phyloP scores from a whole-genome alignment of 2,797 vertebrate species.

The Liasis olivaceus region DNA sequence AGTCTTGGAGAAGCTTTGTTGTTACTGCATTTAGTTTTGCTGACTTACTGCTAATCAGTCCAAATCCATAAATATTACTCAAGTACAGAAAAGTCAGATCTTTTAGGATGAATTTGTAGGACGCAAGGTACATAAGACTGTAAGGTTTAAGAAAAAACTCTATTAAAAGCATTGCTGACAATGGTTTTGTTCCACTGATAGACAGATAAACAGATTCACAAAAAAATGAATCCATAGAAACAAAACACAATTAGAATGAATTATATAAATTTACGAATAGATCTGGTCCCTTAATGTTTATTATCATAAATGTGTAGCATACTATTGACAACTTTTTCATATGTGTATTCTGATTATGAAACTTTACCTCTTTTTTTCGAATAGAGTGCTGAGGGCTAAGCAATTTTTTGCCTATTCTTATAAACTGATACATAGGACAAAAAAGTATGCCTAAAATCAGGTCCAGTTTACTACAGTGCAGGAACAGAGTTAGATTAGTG shows the following conservation, averaged over 20 bases:
- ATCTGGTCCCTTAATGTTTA: not conserved
- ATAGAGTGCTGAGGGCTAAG: too few species aligned
- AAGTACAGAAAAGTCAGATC: conserved; percentile 27
- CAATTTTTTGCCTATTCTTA: not conserved
- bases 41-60: conserved; percentile 37
- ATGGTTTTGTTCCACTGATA: not conserved
- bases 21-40: conserved; percentile 26
- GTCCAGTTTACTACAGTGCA: not conserved
- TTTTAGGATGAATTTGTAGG: conserved; percentile 29
- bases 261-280: not conserved
- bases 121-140: not conserved
- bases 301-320: not conserved
- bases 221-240: not conserved
- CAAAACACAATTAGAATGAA: not conserved
- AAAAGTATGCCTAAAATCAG: not conserved
- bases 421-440: not conserved
- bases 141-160: not conserved
- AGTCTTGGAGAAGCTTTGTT: conserved; percentile 41
- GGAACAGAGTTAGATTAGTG: not conserved
- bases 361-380: not conserved
- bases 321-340: not conserved
- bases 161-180: not conserved
- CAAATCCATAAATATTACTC: conserved; percentile 44
- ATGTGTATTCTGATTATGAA: not conserved
- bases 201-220: not conserved